A percentile compares a stretch with the other conserved stretches of the same genome.
These are phyloP conservation scores for Hypolimnas misippus DNA, from an alignment of 2,888 invertebrate species.

Conservation along the genomic window DNA sequence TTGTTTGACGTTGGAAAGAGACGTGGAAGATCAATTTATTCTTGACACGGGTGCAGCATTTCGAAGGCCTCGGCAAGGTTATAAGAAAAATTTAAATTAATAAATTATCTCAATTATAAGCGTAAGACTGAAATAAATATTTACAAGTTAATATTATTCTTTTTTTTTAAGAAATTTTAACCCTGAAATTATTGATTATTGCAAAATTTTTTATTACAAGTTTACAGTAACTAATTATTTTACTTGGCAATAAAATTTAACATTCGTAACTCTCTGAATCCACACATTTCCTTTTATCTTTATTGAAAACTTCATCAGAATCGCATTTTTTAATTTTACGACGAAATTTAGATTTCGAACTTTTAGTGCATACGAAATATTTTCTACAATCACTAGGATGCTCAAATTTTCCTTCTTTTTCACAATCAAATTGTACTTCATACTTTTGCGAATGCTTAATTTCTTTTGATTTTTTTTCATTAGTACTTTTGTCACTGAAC, in stretches of 20 bases:
- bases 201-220: too few species aligned
- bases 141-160: neutral
- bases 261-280: slow-evolving; percentile 65
- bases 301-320: slow-evolving; percentile 70
- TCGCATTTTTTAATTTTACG: slow-evolving; percentile 70
- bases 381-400: slow-evolving; percentile 67
- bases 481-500: slow-evolving; percentile 47
- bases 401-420: slow-evolving; percentile 64
- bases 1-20: slow-evolving; percentile 70
- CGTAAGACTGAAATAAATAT: slow-evolving; percentile 23
- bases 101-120: neutral
- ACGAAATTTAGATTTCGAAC: slow-evolving; percentile 55
- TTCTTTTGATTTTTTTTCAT: slow-evolving; percentile 34
- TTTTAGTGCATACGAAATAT: slow-evolving; percentile 73
- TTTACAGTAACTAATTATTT: too few species aligned
- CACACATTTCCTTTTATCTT: slow-evolving; percentile 62
- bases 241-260: too few species aligned
- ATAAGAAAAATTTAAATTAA: neutral
- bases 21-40: slow-evolving; percentile 67
- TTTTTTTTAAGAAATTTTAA: neutral
- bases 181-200: neutral
- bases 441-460: slow-evolving; percentile 31
- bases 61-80: slow-evolving; percentile 58
- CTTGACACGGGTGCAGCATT: slow-evolving; percentile 56
- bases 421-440: slow-evolving; percentile 56